A percentile compares a stretch with the other conserved stretches of the same genome.
Evolutionary conservation across 2,888 invertebrate genomes (phyloP).

Genomic region (Drosophila anceps): DNA sequence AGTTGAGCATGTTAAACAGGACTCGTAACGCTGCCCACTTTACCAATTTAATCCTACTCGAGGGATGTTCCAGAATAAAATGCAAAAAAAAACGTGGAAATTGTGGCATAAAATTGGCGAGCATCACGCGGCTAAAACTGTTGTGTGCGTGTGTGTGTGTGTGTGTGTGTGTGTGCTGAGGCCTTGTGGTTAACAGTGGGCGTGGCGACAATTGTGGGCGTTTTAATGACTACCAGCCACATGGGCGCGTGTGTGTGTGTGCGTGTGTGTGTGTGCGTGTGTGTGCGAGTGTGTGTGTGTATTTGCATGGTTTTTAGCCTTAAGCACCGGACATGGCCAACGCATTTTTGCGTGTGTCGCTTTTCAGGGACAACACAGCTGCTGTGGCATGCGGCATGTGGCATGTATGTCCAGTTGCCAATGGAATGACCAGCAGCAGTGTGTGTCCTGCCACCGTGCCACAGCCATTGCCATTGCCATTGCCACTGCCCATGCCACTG

Average conservation of each 20-base stretch:
- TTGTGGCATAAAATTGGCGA: slow-evolving; percentile 29
- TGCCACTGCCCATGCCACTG: not conserved
- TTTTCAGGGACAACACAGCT: slow-evolving; percentile 27
- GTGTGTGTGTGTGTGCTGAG: slow-evolving; percentile 8
- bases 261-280: not conserved
- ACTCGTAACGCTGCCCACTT: not conserved
- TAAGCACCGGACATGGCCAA: slow-evolving; percentile 32
- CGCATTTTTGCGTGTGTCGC: slow-evolving; percentile 47
- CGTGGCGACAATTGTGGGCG: slow-evolving; percentile 48
- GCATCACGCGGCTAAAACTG: slow-evolving; percentile 7
- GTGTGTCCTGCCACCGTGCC: slow-evolving; percentile 6
- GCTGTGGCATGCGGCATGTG: slow-evolving; percentile 18
- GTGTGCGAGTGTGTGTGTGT: slow-evolving; percentile 5
- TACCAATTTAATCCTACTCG: not conserved
- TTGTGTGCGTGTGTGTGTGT: not conserved
- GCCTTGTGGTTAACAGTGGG: slow-evolving; percentile 37
- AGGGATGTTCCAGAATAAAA: not conserved
- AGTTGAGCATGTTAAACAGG: slow-evolving; percentile 41
- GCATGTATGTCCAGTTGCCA: slow-evolving; percentile 14
- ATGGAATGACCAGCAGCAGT: slow-evolving; percentile 3
- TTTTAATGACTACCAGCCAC: slow-evolving; percentile 41
- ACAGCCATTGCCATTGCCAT: not conserved
- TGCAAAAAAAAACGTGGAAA: not conserved
- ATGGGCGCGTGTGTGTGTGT: slow-evolving; percentile 8
- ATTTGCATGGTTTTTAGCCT: slow-evolving; percentile 22